Base-by-base conservation (phyloP, 2,888 invertebrate species). In the Tetheella fluctuosa region DNA sequence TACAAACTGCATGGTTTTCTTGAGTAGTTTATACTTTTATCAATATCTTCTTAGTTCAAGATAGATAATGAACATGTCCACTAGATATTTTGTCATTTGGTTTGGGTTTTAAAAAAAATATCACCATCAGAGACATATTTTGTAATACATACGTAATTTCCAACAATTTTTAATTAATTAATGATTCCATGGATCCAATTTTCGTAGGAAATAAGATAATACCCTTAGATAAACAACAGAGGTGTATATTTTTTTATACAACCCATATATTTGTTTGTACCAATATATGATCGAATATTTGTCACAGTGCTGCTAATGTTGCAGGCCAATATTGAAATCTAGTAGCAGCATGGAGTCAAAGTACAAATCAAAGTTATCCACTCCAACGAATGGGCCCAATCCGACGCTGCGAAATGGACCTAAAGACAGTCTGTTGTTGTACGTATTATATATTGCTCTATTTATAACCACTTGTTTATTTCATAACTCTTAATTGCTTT, bases 351-450 rank as follows among this genome's bases (percentile, higher is more conserved):
- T 90, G 65, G 94, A 94, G 58, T 79, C 85, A 56, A 94, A 94
- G 76, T 95, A 95, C 78, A 94, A 94, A 79, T 96, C 96, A 0
- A 87, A 91, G 54, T 94, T 94, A 78, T 77, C 94, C 61, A 84
- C 88, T 20, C 90, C 92, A 64, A 94, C 95, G 6, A 83, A 86
- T 58, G 98, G 98, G 23, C 95, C 97, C 28, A 96, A 98, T 89
- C 84, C 95, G 1, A 87, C 93, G 53, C 89, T 96, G n/a, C 91
- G 94, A n/a, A 96, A 95, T 79, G 98, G 98, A 59, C 95, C 97
- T 0, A 95, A 97, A 80, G 96, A 97, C 76, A 94, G 95, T 73
- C 86, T 97, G 28, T 90, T 97, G 34, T 84, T 97, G 97, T 98
- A 94, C 94, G 96, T 95, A 48, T 42, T n/a, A n/a, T 39, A 25